Evolutionary conservation across 2,888 invertebrate species (phyloP).

Genomic region (Charanyca ferruginea): DNA sequence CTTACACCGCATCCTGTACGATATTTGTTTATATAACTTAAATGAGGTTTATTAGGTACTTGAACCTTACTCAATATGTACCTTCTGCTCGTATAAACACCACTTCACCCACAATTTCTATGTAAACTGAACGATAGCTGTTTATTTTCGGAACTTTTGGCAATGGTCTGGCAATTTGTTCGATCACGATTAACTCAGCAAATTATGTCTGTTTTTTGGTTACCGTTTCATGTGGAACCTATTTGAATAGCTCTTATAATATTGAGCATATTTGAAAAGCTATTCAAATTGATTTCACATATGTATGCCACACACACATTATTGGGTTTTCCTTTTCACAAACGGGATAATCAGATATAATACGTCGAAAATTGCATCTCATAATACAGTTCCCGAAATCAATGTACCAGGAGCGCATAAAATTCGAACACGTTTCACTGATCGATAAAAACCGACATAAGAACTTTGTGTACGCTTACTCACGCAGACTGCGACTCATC

Average conservation of each 20-base stretch:
- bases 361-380: conserved; percentile 25
- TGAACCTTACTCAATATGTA: conserved; percentile 23
- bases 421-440: conserved; percentile 34
- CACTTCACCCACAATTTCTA: conserved; percentile 19
- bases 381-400: conserved; percentile 30
- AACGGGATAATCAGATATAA: conserved; percentile 32
- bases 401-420: conserved; percentile 40
- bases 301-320: too few relatives aligned
- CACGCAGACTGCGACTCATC: conserved; percentile 72
- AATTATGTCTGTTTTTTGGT: conserved; percentile 24
- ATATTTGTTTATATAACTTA: conserved; percentile 54
- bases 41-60: conserved; percentile 41
- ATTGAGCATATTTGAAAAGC: too few relatives aligned
- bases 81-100: neutral
- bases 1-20: conserved; percentile 54
- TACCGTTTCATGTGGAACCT: conserved; percentile 19
- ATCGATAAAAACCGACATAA: conserved; percentile 52
- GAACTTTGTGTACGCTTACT: conserved; percentile 61
- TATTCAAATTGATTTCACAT: too few relatives aligned
- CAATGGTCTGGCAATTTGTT: conserved; percentile 18
- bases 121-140: conserved; percentile 22
- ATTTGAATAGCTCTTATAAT: conserved; percentile 17
- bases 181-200: conserved; percentile 35
- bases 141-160: conserved; percentile 37
- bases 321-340: conserved; percentile 1